phyloP scores from a whole-genome alignment of 2,797 vertebrate species.

The Typhlichthys subterraneus region DNA sequence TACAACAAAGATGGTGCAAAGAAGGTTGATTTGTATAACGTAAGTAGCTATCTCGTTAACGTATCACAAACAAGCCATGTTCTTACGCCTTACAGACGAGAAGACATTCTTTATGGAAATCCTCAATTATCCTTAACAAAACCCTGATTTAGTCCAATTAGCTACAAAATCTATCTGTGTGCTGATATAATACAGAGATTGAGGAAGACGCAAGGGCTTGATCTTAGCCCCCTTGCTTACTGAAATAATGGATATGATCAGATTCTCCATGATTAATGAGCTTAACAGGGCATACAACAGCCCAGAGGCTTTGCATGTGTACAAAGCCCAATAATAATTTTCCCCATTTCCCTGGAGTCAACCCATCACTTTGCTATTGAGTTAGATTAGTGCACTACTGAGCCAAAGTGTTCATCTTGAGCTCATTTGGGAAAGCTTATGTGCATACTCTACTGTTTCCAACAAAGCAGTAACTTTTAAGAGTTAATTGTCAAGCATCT shows the following conservation, averaged over 20 bases:
- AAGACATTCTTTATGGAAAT: conserved; percentile 45
- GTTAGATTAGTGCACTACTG: conserved; percentile 22
- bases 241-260: conserved; percentile 74
- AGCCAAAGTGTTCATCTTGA: conserved; percentile 15
- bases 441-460: background rate
- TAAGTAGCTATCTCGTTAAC: conserved; percentile 2
- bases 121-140: conserved; percentile 56
- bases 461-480: conserved; percentile 7
- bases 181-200: conserved; percentile 60
- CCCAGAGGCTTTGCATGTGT: conserved; percentile 53
- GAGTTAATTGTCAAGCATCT: background rate
- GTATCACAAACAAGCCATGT: conserved; percentile 15
- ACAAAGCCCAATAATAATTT: conserved; percentile 49
- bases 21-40: background rate
- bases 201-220: conserved; percentile 49
- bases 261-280: conserved; percentile 68
- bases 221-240: conserved; percentile 66
- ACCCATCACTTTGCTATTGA: conserved; percentile 49
- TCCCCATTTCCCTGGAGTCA: conserved; percentile 50
- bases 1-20: conserved; percentile 10
- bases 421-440: conserved; percentile 5
- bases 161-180: conserved; percentile 53
- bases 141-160: conserved; percentile 68
- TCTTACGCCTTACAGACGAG: conserved; percentile 23
- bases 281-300: conserved; percentile 53